These are phyloP conservation scores for Lysandra bellargus DNA, from an alignment of 2,888 invertebrate genomes.

Conservation along the genomic window DNA sequence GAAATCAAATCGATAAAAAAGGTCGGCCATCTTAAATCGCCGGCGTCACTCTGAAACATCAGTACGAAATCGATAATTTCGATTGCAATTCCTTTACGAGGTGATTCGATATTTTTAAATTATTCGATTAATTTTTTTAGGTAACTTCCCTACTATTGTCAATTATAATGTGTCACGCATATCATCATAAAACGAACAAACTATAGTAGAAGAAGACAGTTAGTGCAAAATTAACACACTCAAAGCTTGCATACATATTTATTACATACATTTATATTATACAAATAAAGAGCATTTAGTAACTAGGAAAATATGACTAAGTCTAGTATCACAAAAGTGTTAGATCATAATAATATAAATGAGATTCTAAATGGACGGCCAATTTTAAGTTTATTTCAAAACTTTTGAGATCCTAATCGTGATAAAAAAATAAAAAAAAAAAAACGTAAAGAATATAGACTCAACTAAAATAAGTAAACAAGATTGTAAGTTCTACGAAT, in stretches of 20 bases:
- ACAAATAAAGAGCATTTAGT: conserved; percentile 21
- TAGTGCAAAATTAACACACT: conserved; percentile 54
- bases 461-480: background rate
- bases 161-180: too few species aligned
- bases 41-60: too few species aligned
- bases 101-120: too few species aligned
- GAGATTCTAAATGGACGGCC: conserved; percentile 21
- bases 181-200: too few species aligned
- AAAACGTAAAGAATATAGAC: background rate
- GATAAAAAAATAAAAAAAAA: background rate
- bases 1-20: too few species aligned
- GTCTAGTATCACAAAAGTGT: background rate
- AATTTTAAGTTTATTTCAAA: background rate
- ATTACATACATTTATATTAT: conserved; percentile 33
- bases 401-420: background rate
- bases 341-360: background rate
- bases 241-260: conserved; percentile 35
- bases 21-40: too few species aligned
- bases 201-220: conserved; percentile 51
- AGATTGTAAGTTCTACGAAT: background rate
- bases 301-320: background rate
- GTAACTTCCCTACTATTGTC: too few species aligned
- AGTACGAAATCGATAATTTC: too few species aligned
- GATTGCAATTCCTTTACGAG: too few species aligned
- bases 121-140: too few species aligned